Conservation (phyloP, 2,888 invertebrate species). For the Galeruca laticollis region DNA sequence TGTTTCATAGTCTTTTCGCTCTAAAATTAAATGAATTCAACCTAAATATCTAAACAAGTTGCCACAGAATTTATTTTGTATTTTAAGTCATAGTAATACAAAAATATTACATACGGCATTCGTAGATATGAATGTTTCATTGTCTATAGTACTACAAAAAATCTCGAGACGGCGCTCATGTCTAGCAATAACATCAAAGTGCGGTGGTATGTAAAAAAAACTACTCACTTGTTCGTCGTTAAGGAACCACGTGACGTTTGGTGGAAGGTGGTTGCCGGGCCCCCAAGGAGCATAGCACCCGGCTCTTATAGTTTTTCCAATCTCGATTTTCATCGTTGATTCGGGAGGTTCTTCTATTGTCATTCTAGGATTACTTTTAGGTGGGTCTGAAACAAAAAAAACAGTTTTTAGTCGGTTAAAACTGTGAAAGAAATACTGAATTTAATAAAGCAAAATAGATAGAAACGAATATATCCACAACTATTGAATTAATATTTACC, state of each 20-base stretch:
- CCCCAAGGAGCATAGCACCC: conserved; percentile 63
- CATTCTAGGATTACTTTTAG: conserved; percentile 62
- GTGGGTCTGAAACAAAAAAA: conserved; percentile 61
- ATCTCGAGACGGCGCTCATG: too few species aligned
- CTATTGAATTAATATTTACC: conserved; percentile 54
- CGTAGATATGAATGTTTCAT: too few species aligned
- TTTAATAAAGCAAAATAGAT: background rate
- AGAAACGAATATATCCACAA: background rate
- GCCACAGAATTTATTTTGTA: too few species aligned
- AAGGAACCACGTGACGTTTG: conserved; percentile 68
- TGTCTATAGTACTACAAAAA: too few species aligned
- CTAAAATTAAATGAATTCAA: too few species aligned
- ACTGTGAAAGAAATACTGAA: background rate
- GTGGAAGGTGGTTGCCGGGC: conserved; percentile 60
- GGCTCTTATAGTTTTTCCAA: conserved; percentile 65
- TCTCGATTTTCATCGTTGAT: conserved; percentile 62
- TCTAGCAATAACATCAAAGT: too few species aligned
- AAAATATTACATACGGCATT: too few species aligned
- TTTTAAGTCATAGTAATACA: too few species aligned
- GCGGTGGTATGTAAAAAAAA: background rate
- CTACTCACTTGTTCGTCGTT: conserved; percentile 64
- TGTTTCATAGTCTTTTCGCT: too few species aligned
- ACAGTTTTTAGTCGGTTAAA: background rate
- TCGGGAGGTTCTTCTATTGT: conserved; percentile 59
- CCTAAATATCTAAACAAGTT: too few species aligned